phyloP scores from a whole-genome alignment of 2,797 vertebrate genomes.

The Danio choprae region DNA sequence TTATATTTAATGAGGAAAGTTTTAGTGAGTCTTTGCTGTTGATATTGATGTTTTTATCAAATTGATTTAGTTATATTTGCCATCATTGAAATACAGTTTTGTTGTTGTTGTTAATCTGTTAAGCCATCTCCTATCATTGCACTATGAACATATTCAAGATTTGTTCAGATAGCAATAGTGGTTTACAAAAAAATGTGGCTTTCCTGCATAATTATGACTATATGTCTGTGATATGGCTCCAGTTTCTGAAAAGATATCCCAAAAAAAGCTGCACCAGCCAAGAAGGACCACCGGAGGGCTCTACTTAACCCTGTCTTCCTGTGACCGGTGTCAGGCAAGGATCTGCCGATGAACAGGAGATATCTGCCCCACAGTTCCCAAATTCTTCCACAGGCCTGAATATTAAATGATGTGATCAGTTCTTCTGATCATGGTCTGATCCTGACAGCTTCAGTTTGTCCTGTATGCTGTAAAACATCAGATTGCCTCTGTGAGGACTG shows the following conservation, averaged over 20 bases:
- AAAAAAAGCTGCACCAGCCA: slow-evolving; percentile 48
- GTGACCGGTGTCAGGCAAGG: slow-evolving; percentile 21
- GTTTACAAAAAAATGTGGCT: neutral
- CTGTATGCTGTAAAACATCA: slow-evolving; percentile 5
- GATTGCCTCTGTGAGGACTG: neutral
- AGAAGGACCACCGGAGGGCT: slow-evolving; percentile 57
- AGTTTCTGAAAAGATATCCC: neutral
- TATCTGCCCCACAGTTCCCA: neutral
- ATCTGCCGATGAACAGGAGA: neutral
- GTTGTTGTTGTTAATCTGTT: too few relatives aligned
- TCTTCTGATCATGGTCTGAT: neutral
- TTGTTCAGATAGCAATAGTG: neutral
- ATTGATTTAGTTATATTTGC: too few relatives aligned
- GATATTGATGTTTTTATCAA: too few relatives aligned
- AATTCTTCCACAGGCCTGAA: neutral
- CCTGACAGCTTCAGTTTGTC: slow-evolving; percentile 24
- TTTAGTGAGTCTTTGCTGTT: too few relatives aligned
- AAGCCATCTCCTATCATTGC: too few relatives aligned
- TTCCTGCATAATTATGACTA: neutral
- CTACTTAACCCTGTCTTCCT: slow-evolving; percentile 50
- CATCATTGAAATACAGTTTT: too few relatives aligned
- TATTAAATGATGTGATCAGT: neutral
- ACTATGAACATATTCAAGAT: too few relatives aligned
- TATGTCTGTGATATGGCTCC: neutral
- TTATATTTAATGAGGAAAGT: too few relatives aligned